Evolutionary conservation across 2,888 invertebrate genomes (phyloP).

Genomic region (Lordiphosa fenestrarum): DNA sequence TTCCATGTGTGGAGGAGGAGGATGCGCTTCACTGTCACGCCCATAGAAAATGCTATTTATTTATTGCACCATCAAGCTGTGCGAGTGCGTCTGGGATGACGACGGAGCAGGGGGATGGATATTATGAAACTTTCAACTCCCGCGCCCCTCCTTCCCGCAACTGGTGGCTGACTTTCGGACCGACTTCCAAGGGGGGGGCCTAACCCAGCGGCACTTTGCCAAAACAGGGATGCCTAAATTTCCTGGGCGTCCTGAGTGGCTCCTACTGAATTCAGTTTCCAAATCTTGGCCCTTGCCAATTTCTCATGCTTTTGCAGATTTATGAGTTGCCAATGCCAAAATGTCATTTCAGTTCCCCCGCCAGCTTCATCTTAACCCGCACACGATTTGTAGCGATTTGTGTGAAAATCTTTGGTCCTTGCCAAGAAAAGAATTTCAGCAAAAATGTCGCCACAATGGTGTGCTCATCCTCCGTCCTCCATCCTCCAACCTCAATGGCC

Average conservation of each 20-base stretch:
- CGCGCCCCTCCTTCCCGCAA: not conserved
- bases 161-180: too few species aligned
- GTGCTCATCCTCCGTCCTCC: not conserved
- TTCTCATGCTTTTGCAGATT: conserved; percentile 43
- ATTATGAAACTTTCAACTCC: too few species aligned
- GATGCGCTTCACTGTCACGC: too few species aligned
- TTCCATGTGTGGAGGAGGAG: too few species aligned
- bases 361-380: conserved; percentile 52
- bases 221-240: conserved; percentile 10
- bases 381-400: conserved; percentile 47
- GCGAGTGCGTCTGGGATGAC: too few species aligned
- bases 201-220: conserved; percentile 20
- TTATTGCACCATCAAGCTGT: too few species aligned
- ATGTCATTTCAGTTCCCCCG: conserved; percentile 19
- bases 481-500: not conserved
- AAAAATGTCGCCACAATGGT: conserved; percentile 69
- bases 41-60: too few species aligned
- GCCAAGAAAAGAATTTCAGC: conserved; percentile 59
- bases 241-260: conserved; percentile 31
- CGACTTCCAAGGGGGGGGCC: too few species aligned
- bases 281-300: conserved; percentile 48
- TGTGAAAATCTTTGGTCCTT: conserved; percentile 34
- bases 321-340: conserved; percentile 55
- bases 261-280: conserved; percentile 42
- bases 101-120: too few species aligned